Percentiles rank a stretch among this genome's conserved stretches.
These are phyloP conservation scores for Spisula solida DNA, from an alignment of 2,888 invertebrate genomes.

Conservation along the genomic window DNA sequence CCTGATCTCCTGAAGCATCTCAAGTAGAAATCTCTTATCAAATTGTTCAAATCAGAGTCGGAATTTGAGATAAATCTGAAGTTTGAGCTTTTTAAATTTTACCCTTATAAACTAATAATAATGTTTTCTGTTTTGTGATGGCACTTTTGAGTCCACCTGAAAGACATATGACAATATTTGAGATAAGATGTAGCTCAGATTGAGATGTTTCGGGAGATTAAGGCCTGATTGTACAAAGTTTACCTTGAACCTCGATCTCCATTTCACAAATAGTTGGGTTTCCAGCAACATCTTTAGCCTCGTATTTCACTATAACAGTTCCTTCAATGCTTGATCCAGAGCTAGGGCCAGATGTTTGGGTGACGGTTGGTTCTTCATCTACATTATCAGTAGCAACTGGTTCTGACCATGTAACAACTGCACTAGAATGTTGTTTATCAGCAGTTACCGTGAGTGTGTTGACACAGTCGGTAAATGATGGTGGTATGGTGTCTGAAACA, in stretches of 20 bases:
- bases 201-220: too few species aligned
- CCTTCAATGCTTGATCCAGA: slow-evolving; percentile 14
- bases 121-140: too few species aligned
- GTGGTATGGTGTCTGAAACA: slow-evolving; percentile 19
- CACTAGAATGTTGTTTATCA: not conserved
- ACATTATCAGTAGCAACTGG: slow-evolving; percentile 34
- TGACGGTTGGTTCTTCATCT: slow-evolving; percentile 1
- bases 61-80: too few species aligned
- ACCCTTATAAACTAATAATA: too few species aligned
- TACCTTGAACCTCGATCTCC: slow-evolving; percentile 35
- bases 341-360: slow-evolving; percentile 19
- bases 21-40: too few species aligned
- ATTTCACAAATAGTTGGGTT: slow-evolving; percentile 39
- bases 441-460: not conserved
- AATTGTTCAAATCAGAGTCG: too few species aligned
- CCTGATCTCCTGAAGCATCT: too few species aligned
- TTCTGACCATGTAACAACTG: not conserved
- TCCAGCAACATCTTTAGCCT: slow-evolving; percentile 26
- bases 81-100: too few species aligned
- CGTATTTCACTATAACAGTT: slow-evolving; percentile 29
- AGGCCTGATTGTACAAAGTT: too few species aligned
- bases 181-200: too few species aligned
- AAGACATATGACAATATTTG: too few species aligned
- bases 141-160: too few species aligned
- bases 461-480: slow-evolving; percentile 21